A percentile compares a stretch with the other conserved stretches of the same genome.
These are phyloP conservation scores for Holothuria glaberrima DNA, from an alignment of 35 echinoderm and acorn worm species.

Conservation along the genomic window DNA sequence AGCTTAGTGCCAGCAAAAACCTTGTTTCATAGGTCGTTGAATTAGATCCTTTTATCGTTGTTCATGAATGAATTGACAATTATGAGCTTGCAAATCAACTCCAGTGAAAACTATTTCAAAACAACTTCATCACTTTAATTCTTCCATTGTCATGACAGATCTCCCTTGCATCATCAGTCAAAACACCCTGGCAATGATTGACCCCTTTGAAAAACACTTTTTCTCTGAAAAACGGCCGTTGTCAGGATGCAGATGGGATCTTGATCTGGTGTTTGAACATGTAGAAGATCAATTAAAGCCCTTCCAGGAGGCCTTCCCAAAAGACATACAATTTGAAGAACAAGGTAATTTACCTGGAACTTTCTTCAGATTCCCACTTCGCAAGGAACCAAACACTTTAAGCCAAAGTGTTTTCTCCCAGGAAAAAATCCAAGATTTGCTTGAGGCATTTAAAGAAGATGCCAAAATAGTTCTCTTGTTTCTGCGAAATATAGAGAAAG, in stretches of 20 bases:
- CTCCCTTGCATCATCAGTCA: conserved; percentile 76
- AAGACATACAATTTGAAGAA: neutral
- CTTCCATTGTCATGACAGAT: no score
- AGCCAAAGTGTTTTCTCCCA: conserved; percentile 12
- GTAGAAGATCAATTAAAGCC: neutral
- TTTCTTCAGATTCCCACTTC: conserved; percentile 45
- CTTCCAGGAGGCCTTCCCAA: neutral
- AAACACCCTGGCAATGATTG: conserved; percentile 59
- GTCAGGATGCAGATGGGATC: neutral
- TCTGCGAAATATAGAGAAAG: conserved; percentile 25
- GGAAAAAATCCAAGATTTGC: neutral
- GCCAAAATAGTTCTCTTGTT: conserved; percentile 39
- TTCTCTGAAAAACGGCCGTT: neutral
- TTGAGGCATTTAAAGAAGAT: conserved; percentile 36
- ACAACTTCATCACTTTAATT: conserved; percentile 44
- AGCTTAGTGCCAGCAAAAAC: no score
- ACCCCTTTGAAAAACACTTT: conserved; percentile 72
- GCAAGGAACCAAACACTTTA: conserved; percentile 19
- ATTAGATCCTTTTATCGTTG: no score
- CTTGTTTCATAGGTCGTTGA: no score
- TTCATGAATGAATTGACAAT: no score
- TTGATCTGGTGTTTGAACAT: neutral
- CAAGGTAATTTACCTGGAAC: conserved; percentile 8
- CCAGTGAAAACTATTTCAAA: no score
- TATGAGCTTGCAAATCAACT: no score